Base-by-base conservation (phyloP, 2,797 vertebrate species). In the Lepus oiostolus region DNA sequence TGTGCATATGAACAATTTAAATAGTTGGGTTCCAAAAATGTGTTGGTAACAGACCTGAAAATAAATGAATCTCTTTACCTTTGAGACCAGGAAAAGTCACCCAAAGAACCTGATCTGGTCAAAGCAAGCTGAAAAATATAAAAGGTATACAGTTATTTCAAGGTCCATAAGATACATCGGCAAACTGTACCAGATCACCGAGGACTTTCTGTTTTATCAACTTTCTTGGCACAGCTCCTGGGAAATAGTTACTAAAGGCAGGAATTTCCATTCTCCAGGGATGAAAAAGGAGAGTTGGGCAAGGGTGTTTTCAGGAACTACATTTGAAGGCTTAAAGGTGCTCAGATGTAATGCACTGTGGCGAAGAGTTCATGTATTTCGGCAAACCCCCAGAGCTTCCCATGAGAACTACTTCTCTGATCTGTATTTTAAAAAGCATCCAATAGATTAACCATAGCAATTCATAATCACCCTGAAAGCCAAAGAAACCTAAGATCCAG, bases 61-160 rank as follows among this genome's bases (percentile, higher is more conserved):
- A 65, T 4, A 67, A 65, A 80, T 7, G 0, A 76, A 32, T 87
- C 3, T 92, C 16, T 97, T 98, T 99, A 99, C 99, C 99, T 99
- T 96, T 99, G 98, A 91, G 99, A 99, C 95, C 98, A 99, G 32
- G 98, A 98, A 96, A 98, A 98, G 97, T 99, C 99, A 0, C 98
- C 98, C 92, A 98, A 97, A 63, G 99, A 99, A 95, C 98, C 99
- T 94, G 98, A 98, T 96, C 96, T 97, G 71, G 96, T 95, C 76
- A 97, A 98, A 95, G 98, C 96, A 42, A 98, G 96, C 99, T 99
- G 98, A 92, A 98, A 98, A 95, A 97, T 60, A 95, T 54, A 97
- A 93, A 80, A 95, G 94, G n/a, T 10, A 74, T 21, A 82, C 38
- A 90, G 21, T 93, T 85, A 65, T 88, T 77, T 83, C 79, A 65